Percentiles rank a stretch among this genome's conserved stretches.
These are phyloP conservation scores for Oxyruncus cristatus DNA, from an alignment of 2,113 vertebrate species.

Conservation along the genomic window DNA sequence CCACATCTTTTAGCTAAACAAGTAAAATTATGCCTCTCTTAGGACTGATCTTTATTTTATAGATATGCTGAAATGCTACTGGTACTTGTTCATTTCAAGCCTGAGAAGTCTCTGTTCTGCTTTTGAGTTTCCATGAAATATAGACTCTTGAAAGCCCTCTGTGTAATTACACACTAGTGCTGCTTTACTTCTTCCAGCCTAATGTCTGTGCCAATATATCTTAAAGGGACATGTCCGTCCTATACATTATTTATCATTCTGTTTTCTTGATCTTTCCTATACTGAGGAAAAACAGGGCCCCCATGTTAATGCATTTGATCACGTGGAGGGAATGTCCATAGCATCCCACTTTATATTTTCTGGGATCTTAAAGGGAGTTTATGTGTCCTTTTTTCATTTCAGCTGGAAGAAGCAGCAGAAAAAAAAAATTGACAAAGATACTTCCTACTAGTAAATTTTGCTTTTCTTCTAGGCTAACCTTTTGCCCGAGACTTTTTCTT, in stretches of 20 bases:
- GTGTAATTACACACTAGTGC: conserved; percentile 16
- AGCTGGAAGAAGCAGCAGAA: not conserved
- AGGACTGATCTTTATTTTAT: not conserved
- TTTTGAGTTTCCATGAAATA: conserved; percentile 14
- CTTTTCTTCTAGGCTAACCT: not conserved
- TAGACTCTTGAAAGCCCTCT: conserved; percentile 26
- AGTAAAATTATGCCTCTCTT: not conserved
- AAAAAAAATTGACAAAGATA: not conserved
- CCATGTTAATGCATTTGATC: not conserved
- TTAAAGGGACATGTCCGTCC: conserved; percentile 5
- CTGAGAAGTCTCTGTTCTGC: not conserved
- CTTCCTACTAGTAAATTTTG: not conserved
- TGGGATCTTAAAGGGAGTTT: conserved; percentile 16
- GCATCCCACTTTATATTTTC: not conserved
- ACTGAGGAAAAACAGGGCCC: not conserved
- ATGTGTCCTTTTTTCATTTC: not conserved
- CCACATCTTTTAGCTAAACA: not conserved
- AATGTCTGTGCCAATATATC: not conserved
- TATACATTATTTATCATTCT: conserved; percentile 29
- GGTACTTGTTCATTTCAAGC: not conserved
- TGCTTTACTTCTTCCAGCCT: conserved; percentile 24
- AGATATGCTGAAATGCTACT: conserved; percentile 42
- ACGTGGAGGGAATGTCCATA: not conserved
- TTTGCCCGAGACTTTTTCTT: not conserved
- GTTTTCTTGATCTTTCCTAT: conserved; percentile 23